These are phyloP conservation scores for Bungarus multicinctus DNA, from an alignment of 2,113 vertebrate species.

Conservation along the genomic window DNA sequence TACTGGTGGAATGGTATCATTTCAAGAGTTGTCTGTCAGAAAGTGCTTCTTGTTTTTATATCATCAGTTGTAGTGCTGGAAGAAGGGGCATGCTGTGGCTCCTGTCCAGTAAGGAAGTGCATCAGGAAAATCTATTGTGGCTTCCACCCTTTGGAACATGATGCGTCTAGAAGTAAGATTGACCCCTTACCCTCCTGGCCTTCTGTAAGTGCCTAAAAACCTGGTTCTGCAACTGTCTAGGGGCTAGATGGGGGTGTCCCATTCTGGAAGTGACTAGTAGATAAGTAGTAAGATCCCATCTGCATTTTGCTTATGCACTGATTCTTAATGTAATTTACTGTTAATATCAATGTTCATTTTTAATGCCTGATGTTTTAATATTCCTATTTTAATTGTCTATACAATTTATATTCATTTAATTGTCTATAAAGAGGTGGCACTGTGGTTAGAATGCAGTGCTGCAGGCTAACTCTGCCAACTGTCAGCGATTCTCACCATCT, in stretches of 20 bases:
- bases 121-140: not conserved
- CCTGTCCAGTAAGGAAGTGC: not conserved
- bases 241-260: not conserved
- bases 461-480: not conserved
- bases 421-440: not conserved
- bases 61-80: not conserved
- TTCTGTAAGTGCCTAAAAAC: not conserved
- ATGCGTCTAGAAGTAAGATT: not conserved
- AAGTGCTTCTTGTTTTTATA: not conserved
- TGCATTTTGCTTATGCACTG: not conserved
- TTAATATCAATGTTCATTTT: not conserved
- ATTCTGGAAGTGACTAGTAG: not conserved
- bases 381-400: not conserved
- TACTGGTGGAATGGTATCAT: not conserved
- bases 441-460: not conserved
- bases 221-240: not conserved
- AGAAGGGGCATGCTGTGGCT: not conserved
- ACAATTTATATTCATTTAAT: not conserved
- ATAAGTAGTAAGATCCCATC: not conserved
- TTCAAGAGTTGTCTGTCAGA: not conserved
- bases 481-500: not conserved
- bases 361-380: not conserved
- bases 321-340: not conserved
- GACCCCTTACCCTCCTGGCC: not conserved
- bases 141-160: not conserved